phyloP scores from a whole-genome alignment of 2,888 invertebrate species.

The Caenorhabditis wallacei region DNA sequence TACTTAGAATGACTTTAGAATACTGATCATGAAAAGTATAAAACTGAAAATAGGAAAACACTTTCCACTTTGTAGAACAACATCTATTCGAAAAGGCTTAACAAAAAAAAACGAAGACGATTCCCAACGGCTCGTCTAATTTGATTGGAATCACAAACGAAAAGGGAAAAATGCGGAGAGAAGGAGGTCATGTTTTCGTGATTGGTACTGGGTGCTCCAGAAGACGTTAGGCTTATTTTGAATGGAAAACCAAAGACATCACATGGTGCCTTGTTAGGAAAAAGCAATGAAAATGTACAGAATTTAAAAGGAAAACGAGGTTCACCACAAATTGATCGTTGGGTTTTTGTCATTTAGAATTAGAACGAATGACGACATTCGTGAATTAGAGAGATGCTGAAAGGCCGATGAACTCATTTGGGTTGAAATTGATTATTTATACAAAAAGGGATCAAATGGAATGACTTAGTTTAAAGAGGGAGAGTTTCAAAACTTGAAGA shows the following conservation, averaged over 20 bases:
- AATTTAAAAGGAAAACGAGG: constrained; percentile 2
- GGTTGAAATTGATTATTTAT: background rate
- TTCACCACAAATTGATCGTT: constrained; percentile 26
- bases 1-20: too few species aligned
- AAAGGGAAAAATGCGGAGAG: constrained; percentile 1
- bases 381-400: background rate
- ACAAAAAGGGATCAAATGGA: background rate
- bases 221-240: background rate
- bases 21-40: background rate
- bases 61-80: background rate
- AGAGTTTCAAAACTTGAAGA: background rate
- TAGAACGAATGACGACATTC: constrained; percentile 21
- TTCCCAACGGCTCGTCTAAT: constrained; percentile 35
- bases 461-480: too few species aligned
- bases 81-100: constrained; percentile 22
- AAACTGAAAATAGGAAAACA: background rate
- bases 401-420: background rate
- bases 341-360: constrained; percentile 21
- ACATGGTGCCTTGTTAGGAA: constrained; percentile 13
- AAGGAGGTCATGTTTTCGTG: constrained; percentile 36
- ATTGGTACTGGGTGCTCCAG: constrained; percentile 22
- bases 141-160: constrained; percentile 58
- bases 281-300: constrained; percentile 13
- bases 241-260: constrained; percentile 10
- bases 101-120: background rate